phyloP scores from a whole-genome alignment of 2,888 invertebrate species.

The Thyatira batis region DNA sequence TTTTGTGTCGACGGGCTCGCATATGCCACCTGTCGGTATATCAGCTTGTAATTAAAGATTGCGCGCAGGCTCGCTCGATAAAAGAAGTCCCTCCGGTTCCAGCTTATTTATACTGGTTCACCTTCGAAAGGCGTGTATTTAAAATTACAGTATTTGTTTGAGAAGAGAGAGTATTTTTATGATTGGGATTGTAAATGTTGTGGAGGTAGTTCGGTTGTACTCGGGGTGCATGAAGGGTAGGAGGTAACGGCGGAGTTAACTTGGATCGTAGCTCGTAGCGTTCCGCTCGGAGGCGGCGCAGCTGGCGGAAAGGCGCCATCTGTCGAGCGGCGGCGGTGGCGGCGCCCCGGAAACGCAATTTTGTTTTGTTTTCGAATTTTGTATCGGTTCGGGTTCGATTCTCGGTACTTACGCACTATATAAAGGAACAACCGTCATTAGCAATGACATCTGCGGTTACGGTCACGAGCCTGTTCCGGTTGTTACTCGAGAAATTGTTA shows the following conservation, averaged over 20 bases:
- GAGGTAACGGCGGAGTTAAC: constrained; percentile 42
- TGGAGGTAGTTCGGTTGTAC: constrained; percentile 8
- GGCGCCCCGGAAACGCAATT: constrained; percentile 74
- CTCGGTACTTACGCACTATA: constrained; percentile 33
- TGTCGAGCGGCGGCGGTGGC: constrained; percentile 51
- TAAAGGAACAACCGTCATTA: constrained; percentile 29
- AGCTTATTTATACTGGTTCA: constrained; percentile 50
- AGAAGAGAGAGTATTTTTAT: constrained; percentile 19
- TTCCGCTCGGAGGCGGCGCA: constrained; percentile 54
- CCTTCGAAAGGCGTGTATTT: constrained; percentile 50
- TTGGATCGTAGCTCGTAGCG: constrained; percentile 32
- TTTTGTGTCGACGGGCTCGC: constrained; percentile 58
- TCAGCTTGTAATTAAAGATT: constrained; percentile 72
- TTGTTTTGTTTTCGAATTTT: constrained; percentile 69
- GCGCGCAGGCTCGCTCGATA: constrained; percentile 44
- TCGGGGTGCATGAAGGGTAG: constrained; percentile 7
- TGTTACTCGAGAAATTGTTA: constrained; percentile 33
- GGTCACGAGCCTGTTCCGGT: constrained; percentile 49
- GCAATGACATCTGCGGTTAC: constrained; percentile 47
- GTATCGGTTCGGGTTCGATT: constrained; percentile 51
- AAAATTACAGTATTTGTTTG: constrained; percentile 36
- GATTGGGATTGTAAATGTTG: constrained; percentile 12
- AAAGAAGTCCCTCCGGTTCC: constrained; percentile 51
- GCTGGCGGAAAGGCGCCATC: constrained; percentile 82
- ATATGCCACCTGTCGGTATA: constrained; percentile 73